phyloP scores from a whole-genome alignment of 1,140 invertebrate species.

The Drosophila sp. region DNA sequence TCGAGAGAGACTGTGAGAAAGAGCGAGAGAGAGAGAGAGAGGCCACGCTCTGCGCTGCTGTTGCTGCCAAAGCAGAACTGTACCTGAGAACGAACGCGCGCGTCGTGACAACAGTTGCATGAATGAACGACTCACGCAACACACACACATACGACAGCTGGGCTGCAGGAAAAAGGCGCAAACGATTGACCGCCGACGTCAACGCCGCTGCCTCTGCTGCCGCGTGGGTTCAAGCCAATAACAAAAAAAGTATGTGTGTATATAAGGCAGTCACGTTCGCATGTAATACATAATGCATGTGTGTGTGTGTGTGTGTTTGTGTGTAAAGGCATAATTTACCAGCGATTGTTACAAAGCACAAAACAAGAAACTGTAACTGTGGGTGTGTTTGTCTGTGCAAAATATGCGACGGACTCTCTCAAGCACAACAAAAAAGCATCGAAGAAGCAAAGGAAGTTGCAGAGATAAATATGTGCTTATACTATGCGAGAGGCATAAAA shows the following conservation, averaged over 20 bases:
- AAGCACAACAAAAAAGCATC: slow-evolving; percentile 47
- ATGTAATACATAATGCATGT: slow-evolving; percentile 53
- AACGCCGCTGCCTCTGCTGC: slow-evolving; percentile 40
- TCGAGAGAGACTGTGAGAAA: slow-evolving; percentile 1
- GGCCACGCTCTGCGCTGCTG: slow-evolving; percentile 22
- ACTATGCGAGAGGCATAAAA: background rate
- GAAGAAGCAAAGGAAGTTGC: slow-evolving; percentile 46
- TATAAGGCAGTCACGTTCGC: slow-evolving; percentile 72
- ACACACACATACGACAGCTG: slow-evolving; percentile 57
- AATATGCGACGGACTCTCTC: slow-evolving; percentile 50
- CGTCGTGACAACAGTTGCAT: slow-evolving; percentile 64
- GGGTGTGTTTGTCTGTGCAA: slow-evolving; percentile 58
- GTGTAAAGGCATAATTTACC: slow-evolving; percentile 52
- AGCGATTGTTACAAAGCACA: slow-evolving; percentile 66
- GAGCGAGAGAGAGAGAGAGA: slow-evolving; percentile 22
- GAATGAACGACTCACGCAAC: slow-evolving; percentile 69
- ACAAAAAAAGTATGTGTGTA: slow-evolving; percentile 50
- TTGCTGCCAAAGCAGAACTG: slow-evolving; percentile 60
- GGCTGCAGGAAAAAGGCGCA: slow-evolving; percentile 71
- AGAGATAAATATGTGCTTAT: slow-evolving; percentile 31
- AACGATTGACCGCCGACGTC: slow-evolving; percentile 45
- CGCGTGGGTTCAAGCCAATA: slow-evolving; percentile 75
- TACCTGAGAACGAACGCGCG: slow-evolving; percentile 75
- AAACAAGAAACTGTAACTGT: slow-evolving; percentile 67
- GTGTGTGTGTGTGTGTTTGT: slow-evolving; percentile 1